phyloP scores from a whole-genome alignment of 1,140 invertebrate species.

The Drosophila ercepeae region DNA sequence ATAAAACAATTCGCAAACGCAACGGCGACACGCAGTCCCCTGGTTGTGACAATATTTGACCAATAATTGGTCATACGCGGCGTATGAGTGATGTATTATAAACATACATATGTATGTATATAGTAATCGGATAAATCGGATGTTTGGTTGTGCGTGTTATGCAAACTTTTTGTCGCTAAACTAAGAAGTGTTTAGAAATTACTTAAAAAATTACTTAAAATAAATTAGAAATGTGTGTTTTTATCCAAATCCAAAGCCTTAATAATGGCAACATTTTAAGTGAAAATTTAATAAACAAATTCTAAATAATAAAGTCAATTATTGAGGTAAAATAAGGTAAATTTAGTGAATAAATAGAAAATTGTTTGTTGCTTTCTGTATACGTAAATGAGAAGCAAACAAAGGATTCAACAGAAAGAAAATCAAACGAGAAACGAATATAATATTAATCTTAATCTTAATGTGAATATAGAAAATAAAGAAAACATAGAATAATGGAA shows the following conservation, averaged over 20 bases:
- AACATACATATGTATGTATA: too few species aligned
- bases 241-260: too few species aligned
- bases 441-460: too few species aligned
- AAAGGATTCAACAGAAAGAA: not conserved
- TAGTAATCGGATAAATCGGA: constrained; percentile 29
- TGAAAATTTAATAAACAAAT: not conserved
- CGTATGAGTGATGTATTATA: constrained; percentile 6
- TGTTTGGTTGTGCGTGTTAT: constrained; percentile 73
- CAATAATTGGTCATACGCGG: not conserved
- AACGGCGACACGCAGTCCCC: not conserved
- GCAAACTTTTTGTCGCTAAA: constrained; percentile 53
- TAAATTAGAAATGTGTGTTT: not conserved
- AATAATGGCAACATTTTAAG: too few species aligned
- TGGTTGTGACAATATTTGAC: constrained; percentile 13
- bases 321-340: not conserved
- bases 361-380: constrained; percentile 2
- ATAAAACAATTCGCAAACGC: constrained; percentile 31
- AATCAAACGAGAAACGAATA: too few species aligned
- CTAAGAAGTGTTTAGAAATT: constrained; percentile 1
- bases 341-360: not conserved
- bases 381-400: constrained; percentile 19
- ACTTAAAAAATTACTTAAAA: constrained; percentile 4
- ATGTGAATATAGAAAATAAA: too few species aligned
- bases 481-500: too few species aligned
- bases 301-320: not conserved